Evolutionary conservation across 1,140 invertebrate genomes (phyloP), one percentile per base, ranked within the genome.

Genomic region (Nautilus pompilius): DNA sequence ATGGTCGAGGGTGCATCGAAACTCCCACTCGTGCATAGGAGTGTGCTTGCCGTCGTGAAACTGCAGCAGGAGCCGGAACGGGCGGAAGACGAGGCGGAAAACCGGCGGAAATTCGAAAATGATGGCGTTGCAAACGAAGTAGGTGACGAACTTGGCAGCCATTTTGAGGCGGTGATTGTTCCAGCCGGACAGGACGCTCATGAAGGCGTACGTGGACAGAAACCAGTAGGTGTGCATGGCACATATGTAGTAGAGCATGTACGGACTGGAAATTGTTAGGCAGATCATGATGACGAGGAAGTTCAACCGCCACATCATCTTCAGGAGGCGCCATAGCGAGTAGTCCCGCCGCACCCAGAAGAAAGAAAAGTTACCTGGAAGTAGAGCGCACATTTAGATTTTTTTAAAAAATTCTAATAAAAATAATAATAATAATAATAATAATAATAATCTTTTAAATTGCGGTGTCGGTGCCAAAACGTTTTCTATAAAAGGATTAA

Each of bases 211-310:
- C 0, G 75, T 72, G 22, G 69, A 68, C 24, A 77, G n/a, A 58
- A 77, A 77, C 74, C 74, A 77, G 68, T 75, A 76, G 33, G 76
- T 76, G 62, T 77, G 76, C 74, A 77, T 76, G 58, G 76, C 74
- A 54, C 76, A 77, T 58, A 77, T 77, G 64, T 77, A 77, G 64
- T 77, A 77, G 1, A 74, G 62, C 69, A 77, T 77, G 68, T 74
- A 77, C 30, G 71, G 64, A 58, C 75, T 76, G 60, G 63, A 58
- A 5, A 72, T 70, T 20, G 62, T 66, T 26, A 67, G 60, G 41
- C 67, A 68, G 15, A 77, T 56, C 36, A 68, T 65, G 3, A 71
- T 56, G 8, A 77, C 76, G 20, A 76, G 62, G 59, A 77, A 77
- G 65, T 77, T 76, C 22, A 77, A 57, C 8, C 76, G 71, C 66